A percentile compares a stretch with the other conserved stretches of the same genome.
phyloP scores from a whole-genome alignment of 2,113 vertebrate genomes.

The Cariama cristata region DNA sequence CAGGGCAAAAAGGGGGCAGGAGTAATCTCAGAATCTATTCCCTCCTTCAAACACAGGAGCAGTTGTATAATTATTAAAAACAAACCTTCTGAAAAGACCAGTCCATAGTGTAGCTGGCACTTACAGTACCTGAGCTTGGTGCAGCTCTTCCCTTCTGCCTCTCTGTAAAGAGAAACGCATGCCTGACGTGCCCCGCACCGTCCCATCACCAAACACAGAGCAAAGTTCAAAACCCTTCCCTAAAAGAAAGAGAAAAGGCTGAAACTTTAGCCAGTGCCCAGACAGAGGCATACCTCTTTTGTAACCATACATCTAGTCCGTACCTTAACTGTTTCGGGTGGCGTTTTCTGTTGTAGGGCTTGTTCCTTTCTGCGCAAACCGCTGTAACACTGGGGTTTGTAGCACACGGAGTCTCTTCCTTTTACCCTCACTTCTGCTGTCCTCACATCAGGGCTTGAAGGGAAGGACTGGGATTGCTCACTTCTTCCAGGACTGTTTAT shows the following conservation, averaged over 20 bases:
- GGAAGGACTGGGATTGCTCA: neutral
- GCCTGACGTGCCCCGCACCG: rapidly evolving
- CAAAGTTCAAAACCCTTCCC: neutral
- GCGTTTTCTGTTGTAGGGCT: neutral
- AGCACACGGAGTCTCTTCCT: neutral
- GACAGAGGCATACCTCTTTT: neutral
- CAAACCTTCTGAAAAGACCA: neutral
- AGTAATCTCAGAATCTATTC: constrained; percentile 41
- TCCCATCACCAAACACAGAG: neutral
- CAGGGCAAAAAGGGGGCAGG: constrained; percentile 25
- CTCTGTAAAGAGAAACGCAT: neutral
- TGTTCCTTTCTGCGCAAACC: neutral
- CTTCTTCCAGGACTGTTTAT: neutral
- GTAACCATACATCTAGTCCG: neutral
- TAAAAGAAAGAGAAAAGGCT: neutral
- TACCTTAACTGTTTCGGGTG: neutral
- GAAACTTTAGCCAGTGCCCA: rapidly evolving
- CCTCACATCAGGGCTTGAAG: neutral
- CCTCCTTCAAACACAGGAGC: neutral
- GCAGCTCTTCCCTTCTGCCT: neutral
- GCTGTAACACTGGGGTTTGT: neutral
- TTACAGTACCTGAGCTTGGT: rapidly evolving
- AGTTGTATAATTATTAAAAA: constrained; percentile 2
- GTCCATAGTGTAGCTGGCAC: neutral
- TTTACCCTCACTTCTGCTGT: neutral